A percentile compares a stretch with the other conserved stretches of the same genome.
These are phyloP conservation scores for Entomyzon cyanotis DNA, from an alignment of 2,113 vertebrate species.

Conservation along the genomic window DNA sequence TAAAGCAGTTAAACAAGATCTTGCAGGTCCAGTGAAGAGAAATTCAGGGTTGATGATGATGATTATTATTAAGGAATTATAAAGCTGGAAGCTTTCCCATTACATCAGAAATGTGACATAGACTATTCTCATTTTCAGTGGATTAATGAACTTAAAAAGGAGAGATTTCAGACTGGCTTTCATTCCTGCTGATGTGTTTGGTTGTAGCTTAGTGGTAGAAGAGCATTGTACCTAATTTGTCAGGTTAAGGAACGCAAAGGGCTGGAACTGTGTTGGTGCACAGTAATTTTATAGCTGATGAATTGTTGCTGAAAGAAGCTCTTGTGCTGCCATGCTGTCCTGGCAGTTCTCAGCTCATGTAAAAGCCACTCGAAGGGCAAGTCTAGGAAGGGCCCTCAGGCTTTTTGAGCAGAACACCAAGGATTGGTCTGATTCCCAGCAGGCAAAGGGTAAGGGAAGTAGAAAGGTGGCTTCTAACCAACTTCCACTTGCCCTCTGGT, in stretches of 20 bases:
- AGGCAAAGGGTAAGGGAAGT: background rate
- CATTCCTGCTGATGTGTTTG: background rate
- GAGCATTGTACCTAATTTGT: background rate
- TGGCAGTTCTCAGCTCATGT: background rate
- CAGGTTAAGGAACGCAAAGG: background rate
- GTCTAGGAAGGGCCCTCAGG: background rate
- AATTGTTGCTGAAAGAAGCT: background rate
- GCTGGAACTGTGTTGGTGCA: background rate
- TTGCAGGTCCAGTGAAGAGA: background rate
- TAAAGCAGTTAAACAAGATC: background rate
- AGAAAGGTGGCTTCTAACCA: constrained; percentile 16
- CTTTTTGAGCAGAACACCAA: background rate
- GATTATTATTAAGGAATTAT: background rate
- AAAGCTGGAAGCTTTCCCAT: background rate
- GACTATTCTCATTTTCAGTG: background rate
- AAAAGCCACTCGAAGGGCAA: background rate
- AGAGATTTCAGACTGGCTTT: background rate
- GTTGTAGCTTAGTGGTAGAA: background rate
- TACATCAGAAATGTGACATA: background rate
- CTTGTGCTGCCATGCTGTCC: background rate
- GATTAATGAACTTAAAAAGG: background rate
- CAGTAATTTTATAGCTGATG: background rate
- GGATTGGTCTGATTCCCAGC: background rate
- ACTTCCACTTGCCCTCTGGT: constrained; percentile 44
- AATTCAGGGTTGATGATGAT: background rate